These are phyloP conservation scores for Microdon myrmicae DNA, from an alignment of 2,888 invertebrate genomes.

Conservation along the genomic window DNA sequence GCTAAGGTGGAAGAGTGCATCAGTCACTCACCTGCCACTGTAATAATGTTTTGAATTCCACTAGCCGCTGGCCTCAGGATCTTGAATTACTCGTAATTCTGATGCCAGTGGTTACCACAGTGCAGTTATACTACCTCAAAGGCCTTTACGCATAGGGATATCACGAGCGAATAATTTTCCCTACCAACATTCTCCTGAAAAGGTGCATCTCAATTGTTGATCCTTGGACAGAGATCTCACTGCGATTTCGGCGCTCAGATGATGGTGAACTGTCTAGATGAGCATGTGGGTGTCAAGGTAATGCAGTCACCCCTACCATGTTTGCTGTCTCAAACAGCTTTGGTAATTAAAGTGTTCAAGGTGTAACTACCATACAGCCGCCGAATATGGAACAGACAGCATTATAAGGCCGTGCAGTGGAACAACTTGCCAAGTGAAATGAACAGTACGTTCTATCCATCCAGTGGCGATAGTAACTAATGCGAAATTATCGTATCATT, in stretches of 20 bases:
- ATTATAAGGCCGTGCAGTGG: slow-evolving; percentile 29
- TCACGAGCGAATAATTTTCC: slow-evolving; percentile 46
- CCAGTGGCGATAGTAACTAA: slow-evolving; percentile 31
- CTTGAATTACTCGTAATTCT: slow-evolving; percentile 5
- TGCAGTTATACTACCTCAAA: slow-evolving; percentile 17
- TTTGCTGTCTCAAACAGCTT: slow-evolving; percentile 25
- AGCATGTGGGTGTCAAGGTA: slow-evolving; percentile 39
- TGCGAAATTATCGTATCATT: slow-evolving; percentile 45
- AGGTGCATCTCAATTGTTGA: slow-evolving; percentile 33
- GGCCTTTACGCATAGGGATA: slow-evolving; percentile 36
- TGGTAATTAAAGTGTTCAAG: slow-evolving; percentile 43
- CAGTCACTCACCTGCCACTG: slow-evolving; percentile 49
- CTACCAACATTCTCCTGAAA: slow-evolving; percentile 2
- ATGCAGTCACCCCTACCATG: slow-evolving; percentile 23
- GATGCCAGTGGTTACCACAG: slow-evolving; percentile 1
- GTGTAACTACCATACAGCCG: slow-evolving; percentile 40
- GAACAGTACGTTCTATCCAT: slow-evolving; percentile 31
- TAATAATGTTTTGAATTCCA: slow-evolving; percentile 46
- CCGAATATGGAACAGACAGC: slow-evolving; percentile 42
- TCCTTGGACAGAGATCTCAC: slow-evolving; percentile 16
- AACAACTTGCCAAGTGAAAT: slow-evolving; percentile 2
- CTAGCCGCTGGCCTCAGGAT: slow-evolving; percentile 45
- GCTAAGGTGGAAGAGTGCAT: slow-evolving; percentile 34
- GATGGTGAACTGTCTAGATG: slow-evolving; percentile 21
- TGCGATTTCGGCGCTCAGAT: background rate